Conservation (phyloP, 2,888 invertebrate genomes). For the Agonum fuliginosum region DNA sequence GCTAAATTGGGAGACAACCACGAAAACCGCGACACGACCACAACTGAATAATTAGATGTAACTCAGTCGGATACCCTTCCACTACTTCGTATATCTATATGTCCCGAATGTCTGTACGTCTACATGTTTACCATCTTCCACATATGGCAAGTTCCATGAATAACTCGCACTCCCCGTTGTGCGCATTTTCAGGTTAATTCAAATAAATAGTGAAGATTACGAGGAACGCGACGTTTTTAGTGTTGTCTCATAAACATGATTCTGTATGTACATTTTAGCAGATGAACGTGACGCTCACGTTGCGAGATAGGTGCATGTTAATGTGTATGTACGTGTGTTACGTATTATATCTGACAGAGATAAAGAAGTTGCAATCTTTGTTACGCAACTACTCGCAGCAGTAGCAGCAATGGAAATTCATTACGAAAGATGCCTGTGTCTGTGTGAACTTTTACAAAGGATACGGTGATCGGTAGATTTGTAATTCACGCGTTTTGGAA, state of each 20-base stretch:
- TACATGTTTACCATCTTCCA: not conserved
- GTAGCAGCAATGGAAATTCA: not conserved
- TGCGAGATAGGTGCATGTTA: not conserved
- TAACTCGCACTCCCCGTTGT: conserved; percentile 8
- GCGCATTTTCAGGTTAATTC: conserved; percentile 33
- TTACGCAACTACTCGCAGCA: too few relatives aligned
- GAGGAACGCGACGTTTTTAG: conserved; percentile 48
- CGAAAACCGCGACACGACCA: conserved; percentile 36
- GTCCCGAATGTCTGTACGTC: not conserved
- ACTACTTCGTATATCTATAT: not conserved
- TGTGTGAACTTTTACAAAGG: not conserved
- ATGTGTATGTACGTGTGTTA: not conserved
- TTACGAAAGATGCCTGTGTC: conserved; percentile 5
- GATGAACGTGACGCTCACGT: not conserved
- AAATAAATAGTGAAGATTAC: conserved; percentile 51
- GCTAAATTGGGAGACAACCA: conserved; percentile 47
- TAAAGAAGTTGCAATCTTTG: not conserved
- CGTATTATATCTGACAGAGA: not conserved
- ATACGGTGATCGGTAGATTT: not conserved
- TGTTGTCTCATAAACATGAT: conserved; percentile 55
- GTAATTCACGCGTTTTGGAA: conserved; percentile 33
- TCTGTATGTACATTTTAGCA: conserved; percentile 13
- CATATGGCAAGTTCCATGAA: not conserved
- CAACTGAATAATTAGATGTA: conserved; percentile 54
- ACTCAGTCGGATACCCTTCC: not conserved